Conservation (phyloP, 1,140 invertebrate species). For the Chionoecetes opilio region DNA sequence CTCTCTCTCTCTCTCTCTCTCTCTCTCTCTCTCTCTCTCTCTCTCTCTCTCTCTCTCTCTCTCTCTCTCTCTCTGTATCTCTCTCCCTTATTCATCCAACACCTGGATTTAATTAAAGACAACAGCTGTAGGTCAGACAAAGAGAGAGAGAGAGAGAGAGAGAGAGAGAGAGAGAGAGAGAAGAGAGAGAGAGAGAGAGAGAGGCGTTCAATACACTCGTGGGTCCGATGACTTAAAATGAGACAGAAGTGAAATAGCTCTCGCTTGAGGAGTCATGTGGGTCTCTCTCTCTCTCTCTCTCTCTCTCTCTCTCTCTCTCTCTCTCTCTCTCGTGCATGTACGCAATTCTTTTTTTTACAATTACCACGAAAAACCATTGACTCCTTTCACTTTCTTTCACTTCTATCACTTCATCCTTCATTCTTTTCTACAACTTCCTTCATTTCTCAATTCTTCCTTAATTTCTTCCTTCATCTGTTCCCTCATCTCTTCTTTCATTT, state of each 20-base stretch:
- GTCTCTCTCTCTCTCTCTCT: constrained; percentile 18
- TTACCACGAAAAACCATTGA: no score
- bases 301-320: constrained; percentile 18
- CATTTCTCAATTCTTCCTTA: no score
- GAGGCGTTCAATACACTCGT: background rate
- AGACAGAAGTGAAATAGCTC: constrained; percentile 1
- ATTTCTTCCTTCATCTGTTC: no score
- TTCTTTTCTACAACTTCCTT: no score
- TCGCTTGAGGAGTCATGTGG: constrained; percentile 3
- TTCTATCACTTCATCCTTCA: no score
- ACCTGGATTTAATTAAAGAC: background rate
- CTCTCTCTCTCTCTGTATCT: background rate
- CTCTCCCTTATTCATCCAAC: background rate
- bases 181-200: background rate
- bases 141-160: no score
- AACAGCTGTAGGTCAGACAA: background rate
- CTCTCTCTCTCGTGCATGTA: background rate
- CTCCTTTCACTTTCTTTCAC: no score
- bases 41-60: constrained; percentile 18
- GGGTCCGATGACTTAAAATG: background rate
- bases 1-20: constrained; percentile 24
- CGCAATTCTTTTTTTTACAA: no score
- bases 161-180: no score
- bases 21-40: constrained; percentile 27
- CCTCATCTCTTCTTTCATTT: no score